Conservation (phyloP, 2,888 invertebrate species). For the Dicyrtomina minuta region DNA sequence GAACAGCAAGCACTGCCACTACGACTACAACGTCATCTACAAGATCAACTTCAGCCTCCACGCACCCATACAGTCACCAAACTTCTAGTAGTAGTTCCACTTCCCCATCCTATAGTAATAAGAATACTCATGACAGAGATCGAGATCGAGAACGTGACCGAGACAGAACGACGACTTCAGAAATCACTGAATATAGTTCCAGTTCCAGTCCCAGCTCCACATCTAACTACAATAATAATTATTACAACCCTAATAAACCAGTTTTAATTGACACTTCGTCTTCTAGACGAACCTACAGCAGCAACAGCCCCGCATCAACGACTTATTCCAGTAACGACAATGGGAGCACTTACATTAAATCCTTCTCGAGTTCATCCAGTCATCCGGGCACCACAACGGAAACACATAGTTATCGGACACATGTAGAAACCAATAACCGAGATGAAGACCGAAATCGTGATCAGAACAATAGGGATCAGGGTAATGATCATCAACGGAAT, state of each 20-base stretch:
- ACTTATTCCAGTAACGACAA: not conserved
- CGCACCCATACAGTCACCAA: not conserved
- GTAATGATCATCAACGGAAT: slow-evolving; percentile 17
- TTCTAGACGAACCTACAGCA: too few species aligned
- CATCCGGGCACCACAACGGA: not conserved
- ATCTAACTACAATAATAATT: too few species aligned
- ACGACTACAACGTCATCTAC: too few species aligned
- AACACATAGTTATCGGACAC: not conserved
- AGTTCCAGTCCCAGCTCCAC: not conserved
- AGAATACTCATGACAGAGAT: too few species aligned
- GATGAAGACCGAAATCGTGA: slow-evolving; percentile 29
- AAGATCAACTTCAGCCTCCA: not conserved
- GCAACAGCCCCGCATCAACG: not conserved
- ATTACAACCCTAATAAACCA: too few species aligned
- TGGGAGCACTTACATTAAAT: not conserved
- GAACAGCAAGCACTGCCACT: not conserved
- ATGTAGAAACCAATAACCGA: not conserved
- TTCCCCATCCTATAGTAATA: not conserved
- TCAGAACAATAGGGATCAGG: not conserved
- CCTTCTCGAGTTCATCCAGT: not conserved
- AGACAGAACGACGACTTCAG: too few species aligned
- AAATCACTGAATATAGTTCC: not conserved
- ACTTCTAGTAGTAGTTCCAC: too few species aligned
- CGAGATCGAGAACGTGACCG: too few species aligned
- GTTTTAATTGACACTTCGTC: too few species aligned